These are phyloP conservation scores for Hemicentrotus pulcherrimus DNA, from an alignment of 35 echinoderm and acorn worm species.

Conservation along the genomic window DNA sequence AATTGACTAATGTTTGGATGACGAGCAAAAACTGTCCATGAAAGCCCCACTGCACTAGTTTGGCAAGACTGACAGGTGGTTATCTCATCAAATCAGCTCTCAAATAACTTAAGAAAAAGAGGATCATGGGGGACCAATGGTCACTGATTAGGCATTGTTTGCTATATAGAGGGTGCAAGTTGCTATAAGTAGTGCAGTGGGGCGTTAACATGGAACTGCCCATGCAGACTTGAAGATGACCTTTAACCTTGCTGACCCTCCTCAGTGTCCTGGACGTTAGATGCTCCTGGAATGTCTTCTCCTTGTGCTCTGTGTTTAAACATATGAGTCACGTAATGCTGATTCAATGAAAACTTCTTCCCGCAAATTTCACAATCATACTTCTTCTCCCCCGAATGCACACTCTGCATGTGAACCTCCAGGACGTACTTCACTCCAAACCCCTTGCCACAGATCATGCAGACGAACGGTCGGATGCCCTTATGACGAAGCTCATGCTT, in stretches of 20 bases:
- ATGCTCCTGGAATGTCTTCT: neutral
- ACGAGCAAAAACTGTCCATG: too few species aligned
- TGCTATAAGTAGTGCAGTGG: too few species aligned
- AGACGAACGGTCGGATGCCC: conserved; percentile 46
- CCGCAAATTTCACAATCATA: conserved; percentile 45
- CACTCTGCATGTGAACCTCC: conserved; percentile 31
- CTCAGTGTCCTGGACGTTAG: neutral
- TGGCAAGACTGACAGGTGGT: too few species aligned
- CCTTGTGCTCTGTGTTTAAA: conserved; percentile 24
- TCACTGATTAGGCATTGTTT: too few species aligned
- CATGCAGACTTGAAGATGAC: too few species aligned
- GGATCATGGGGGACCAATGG: too few species aligned
- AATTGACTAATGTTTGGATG: too few species aligned
- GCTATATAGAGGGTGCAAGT: too few species aligned
- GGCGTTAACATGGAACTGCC: too few species aligned
- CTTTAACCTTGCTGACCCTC: neutral
- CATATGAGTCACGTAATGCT: conserved; percentile 21
- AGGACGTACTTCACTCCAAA: conserved; percentile 38
- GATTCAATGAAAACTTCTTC: conserved; percentile 44
- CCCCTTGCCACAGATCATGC: conserved; percentile 46
- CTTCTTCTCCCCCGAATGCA: conserved; percentile 40
- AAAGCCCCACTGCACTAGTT: too few species aligned
- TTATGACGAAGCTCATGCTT: conserved; percentile 60
- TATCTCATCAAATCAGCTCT: too few species aligned
- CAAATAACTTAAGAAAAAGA: too few species aligned